Evolutionary conservation across 92 coral and sea anemone genomes (phyloP).

Genomic region (Phenganax subtilis): DNA sequence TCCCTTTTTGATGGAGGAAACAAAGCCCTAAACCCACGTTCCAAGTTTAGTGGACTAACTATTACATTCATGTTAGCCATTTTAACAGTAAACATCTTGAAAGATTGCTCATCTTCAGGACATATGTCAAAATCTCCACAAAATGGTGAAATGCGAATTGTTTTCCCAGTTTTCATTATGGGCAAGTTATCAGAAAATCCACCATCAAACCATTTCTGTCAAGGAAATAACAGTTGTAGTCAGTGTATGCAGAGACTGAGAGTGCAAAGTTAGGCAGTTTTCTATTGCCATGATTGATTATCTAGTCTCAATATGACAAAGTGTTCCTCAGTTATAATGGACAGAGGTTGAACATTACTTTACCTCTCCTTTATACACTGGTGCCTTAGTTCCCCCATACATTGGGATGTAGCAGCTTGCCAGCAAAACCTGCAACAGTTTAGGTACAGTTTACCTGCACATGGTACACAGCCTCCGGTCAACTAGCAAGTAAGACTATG

Average conservation of each 20-base stretch:
- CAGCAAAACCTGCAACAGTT: slow-evolving; percentile 59
- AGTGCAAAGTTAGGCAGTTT: background rate
- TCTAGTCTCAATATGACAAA: no score
- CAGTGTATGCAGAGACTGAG: background rate
- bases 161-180: slow-evolving; percentile 59
- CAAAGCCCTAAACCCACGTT: slow-evolving; percentile 64
- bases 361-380: slow-evolving; percentile 81
- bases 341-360: background rate
- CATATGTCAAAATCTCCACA: slow-evolving; percentile 85
- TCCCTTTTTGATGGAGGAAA: slow-evolving; percentile 61
- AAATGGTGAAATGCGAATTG: slow-evolving; percentile 88
- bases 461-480: background rate
- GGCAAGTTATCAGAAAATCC: slow-evolving; percentile 94
- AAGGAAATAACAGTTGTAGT: slow-evolving; percentile 9
- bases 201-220: slow-evolving; percentile 87
- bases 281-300: no score
- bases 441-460: background rate
- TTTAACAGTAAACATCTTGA: slow-evolving; percentile 50
- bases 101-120: slow-evolving; percentile 62
- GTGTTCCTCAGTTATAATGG: no score
- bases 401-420: slow-evolving; percentile 97
- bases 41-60: slow-evolving; percentile 67
- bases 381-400: slow-evolving; percentile 79
- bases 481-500: no score
- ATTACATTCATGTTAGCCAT: slow-evolving; percentile 72